Conservation (phyloP, 2,113 vertebrate genomes). For the Petrocephalus microphthalmus region DNA sequence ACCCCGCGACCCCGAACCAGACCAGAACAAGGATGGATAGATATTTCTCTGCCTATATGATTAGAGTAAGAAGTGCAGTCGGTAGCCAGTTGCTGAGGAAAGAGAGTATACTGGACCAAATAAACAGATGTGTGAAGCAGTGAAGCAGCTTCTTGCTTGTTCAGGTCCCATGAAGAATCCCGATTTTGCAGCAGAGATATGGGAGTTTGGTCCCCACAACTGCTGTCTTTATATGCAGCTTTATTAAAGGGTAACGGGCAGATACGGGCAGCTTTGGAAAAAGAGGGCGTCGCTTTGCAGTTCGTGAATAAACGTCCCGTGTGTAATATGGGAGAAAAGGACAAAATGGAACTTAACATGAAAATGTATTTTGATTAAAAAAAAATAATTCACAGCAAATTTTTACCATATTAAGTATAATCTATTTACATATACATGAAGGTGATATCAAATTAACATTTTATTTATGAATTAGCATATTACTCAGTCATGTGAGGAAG, state of each 20-base stretch:
- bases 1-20: not conserved
- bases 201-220: not conserved
- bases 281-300: not conserved
- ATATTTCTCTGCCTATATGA: not conserved
- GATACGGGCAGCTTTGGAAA: not conserved
- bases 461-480: not conserved
- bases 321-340: not conserved
- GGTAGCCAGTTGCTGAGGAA: not conserved
- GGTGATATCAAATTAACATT: not conserved
- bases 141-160: not conserved
- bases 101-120: not conserved
- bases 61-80: not conserved
- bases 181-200: not conserved
- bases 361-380: not conserved
- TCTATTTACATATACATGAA: not conserved
- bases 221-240: not conserved
- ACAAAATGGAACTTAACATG: not conserved
- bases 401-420: not conserved
- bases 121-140: not conserved
- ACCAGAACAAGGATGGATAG: not conserved
- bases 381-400: not conserved
- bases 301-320: not conserved
- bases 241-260: not conserved
- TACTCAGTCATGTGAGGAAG: not conserved
- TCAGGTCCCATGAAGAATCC: not conserved